Conservation (phyloP, 1,140 invertebrate species). For the Aphidius gifuensis region DNA sequence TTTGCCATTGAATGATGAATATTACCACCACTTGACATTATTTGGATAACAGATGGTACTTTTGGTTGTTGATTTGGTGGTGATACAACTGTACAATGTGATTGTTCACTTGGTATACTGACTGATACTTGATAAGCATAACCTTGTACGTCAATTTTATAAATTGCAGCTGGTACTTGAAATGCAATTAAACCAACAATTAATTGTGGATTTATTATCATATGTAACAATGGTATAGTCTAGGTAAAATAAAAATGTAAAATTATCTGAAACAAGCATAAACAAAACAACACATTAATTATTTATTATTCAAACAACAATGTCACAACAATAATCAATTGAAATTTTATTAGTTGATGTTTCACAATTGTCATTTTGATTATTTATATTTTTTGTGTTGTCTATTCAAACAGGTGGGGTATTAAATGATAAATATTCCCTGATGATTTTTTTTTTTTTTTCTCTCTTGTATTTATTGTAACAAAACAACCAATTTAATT, state of each 20-base stretch:
- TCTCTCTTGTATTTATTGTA: too few species aligned
- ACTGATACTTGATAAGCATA: slow-evolving; percentile 73
- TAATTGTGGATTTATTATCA: slow-evolving; percentile 73
- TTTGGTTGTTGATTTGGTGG: slow-evolving; percentile 51
- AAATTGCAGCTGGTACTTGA: slow-evolving; percentile 83
- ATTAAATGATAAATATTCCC: too few species aligned
- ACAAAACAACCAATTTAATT: too few species aligned
- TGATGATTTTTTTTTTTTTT: too few species aligned
- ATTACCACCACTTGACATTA: slow-evolving; percentile 34
- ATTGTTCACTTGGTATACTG: slow-evolving; percentile 74
- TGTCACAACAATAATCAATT: too few species aligned
- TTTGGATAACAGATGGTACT: slow-evolving; percentile 51
- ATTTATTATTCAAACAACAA: too few species aligned
- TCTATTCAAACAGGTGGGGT: too few species aligned
- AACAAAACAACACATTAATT: too few species aligned
- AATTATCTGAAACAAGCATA: too few species aligned
- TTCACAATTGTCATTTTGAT: slow-evolving; percentile 36
- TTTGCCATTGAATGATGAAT: slow-evolving; percentile 50
- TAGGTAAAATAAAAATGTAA: too few species aligned
- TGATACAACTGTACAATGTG: slow-evolving; percentile 51
- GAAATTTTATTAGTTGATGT: slow-evolving; percentile 25
- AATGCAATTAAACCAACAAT: slow-evolving; percentile 99
- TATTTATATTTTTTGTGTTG: too few species aligned
- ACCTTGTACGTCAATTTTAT: slow-evolving; percentile 92
- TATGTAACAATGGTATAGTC: too few species aligned